Base-by-base conservation (phyloP, 2,113 vertebrate species). In the Melanerpes formicivorus region DNA sequence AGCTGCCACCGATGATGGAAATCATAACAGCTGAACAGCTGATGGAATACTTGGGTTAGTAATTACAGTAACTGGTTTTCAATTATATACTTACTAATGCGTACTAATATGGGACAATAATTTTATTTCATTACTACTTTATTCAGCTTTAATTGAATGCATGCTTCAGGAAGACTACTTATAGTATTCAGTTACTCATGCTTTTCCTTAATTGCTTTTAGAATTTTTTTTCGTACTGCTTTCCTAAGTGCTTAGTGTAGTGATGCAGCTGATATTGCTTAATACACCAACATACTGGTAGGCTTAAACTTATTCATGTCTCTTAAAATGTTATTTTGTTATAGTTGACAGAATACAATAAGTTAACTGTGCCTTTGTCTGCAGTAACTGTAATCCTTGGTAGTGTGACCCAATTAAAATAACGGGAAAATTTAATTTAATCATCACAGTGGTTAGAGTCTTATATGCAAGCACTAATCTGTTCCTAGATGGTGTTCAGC, bases 41-140 rank as follows among this genome's bases (percentile, higher is more conserved):
- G 95, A 99, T 99, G 99, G 99, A 99, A 93, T 99, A 99, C 97
- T 98, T 99, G 74, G 99, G 99, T 99, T 94, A 98, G 98, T 98
- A 84, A 91, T 88, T 66, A 83, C 7, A 89, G 60, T 78, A 59
- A 58, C 75, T 60, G 0, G 0, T 29, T 91, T 93, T 86, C 17
- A 62, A 9, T 64, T 37, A 4, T 74, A 11, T 65, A 46, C 23
- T 84, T 81, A 11, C 0, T 60, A 60, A 21, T 52, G 40, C 25
- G 3, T 64, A 59, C 27, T 46, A 88, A n/a, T 30, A 42, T n/a
- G 52, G 69, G n/a, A 56, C 21, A 29, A 32, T 54, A 52, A n/a
- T 8, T 78, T 73, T 42, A 46, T 34, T 70, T 71, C 65, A 62
- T 74, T 75, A 44, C 8, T 66, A 0, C 59, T 80, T 84, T 71